Evolutionary conservation across 53 echinoderm and acorn worm genomes (phyloP).

Genomic region (Mesocentrotus franciscanus): DNA sequence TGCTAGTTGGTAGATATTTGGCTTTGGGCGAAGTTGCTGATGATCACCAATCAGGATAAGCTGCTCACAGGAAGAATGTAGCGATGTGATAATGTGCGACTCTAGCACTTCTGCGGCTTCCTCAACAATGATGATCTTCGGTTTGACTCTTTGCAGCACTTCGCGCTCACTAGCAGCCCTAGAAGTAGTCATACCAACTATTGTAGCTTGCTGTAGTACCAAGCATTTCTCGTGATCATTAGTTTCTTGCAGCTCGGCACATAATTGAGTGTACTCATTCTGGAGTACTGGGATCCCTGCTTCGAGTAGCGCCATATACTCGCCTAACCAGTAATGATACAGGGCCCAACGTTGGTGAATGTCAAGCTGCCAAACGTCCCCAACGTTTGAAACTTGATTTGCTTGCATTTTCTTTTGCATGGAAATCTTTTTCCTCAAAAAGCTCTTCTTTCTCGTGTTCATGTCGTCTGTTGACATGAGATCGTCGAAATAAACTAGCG

Average conservation of each 20-base stretch:
- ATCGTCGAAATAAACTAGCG: neutral
- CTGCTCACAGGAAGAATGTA: constrained; percentile 80
- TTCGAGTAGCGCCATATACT: too few species aligned
- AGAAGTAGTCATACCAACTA: constrained; percentile 78
- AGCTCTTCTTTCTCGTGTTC: neutral
- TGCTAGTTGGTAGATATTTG: too few species aligned
- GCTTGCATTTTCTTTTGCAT: too few species aligned
- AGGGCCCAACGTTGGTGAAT: too few species aligned
- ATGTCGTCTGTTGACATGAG: neutral
- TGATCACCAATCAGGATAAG: too few species aligned
- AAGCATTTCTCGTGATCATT: constrained; percentile 57
- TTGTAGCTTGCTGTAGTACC: constrained; percentile 50
- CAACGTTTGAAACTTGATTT: too few species aligned
- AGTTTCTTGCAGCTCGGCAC: constrained; percentile 14
- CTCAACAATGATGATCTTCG: constrained; percentile 76
- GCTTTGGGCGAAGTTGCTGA: too few species aligned
- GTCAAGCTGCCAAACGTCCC: too few species aligned
- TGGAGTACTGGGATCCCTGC: too few species aligned
- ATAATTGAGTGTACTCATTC: constrained; percentile 1
- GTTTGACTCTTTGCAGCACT: constrained; percentile 42
- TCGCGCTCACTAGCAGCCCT: constrained; percentile 70
- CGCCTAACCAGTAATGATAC: too few species aligned
- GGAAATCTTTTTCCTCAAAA: too few species aligned
- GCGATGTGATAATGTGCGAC: constrained; percentile 89
- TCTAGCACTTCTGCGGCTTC: constrained; percentile 98